A percentile compares a stretch with the other conserved stretches of the same genome.
Evolutionary conservation across 2,888 invertebrate species (phyloP).

Genomic region (Xestobium rufovillosum): DNA sequence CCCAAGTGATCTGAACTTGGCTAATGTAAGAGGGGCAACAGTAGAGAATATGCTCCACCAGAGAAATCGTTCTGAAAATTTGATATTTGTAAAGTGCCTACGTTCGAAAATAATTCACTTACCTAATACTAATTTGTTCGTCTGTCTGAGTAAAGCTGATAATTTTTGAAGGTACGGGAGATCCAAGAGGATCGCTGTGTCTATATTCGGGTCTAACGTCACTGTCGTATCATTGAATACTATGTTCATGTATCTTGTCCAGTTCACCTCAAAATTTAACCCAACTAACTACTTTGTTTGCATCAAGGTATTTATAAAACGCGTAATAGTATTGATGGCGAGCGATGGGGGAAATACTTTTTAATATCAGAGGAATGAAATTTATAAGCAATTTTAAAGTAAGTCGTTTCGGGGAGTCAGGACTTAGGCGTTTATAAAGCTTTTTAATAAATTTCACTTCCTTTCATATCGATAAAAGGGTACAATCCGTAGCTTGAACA

Average conservation of each 20-base stretch:
- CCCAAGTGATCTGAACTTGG: conserved; percentile 52
- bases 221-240: conserved; percentile 55
- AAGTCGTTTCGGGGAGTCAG: too few species aligned
- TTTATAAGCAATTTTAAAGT: too few species aligned
- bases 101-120: conserved; percentile 32
- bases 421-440: too few species aligned
- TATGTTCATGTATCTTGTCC: conserved; percentile 52
- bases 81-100: background rate
- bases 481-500: too few species aligned
- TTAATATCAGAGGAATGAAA: too few species aligned
- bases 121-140: conserved; percentile 52
- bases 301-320: too few species aligned
- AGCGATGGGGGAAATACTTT: too few species aligned
- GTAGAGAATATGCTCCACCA: conserved; percentile 66
- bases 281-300: too few species aligned
- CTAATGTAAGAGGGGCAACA: conserved; percentile 54
- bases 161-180: conserved; percentile 57
- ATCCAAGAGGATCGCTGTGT: conserved; percentile 60
- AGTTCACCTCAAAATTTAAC: conserved; percentile 50
- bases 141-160: conserved; percentile 47
- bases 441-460: too few species aligned
- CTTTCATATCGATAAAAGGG: too few species aligned
- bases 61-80: conserved; percentile 56
- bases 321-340: too few species aligned
- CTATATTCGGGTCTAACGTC: conserved; percentile 37